A percentile compares a stretch with the other conserved stretches of the same genome.
These are phyloP conservation scores for Orchestes rusci DNA, from an alignment of 2,888 invertebrate genomes.

Conservation along the genomic window DNA sequence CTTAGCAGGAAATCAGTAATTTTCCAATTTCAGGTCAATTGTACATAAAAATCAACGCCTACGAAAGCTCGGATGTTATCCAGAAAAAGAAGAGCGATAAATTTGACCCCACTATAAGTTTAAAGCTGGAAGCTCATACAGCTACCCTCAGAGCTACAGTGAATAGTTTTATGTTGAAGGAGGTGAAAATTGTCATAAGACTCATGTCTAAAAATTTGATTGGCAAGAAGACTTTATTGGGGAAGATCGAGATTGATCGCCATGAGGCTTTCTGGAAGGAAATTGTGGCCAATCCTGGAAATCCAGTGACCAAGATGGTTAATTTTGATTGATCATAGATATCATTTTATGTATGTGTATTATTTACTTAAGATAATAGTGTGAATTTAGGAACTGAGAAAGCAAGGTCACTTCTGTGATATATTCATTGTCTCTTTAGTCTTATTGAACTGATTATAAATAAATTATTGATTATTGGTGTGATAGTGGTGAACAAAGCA, in stretches of 20 bases:
- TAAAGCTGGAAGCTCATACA: constrained; percentile 62
- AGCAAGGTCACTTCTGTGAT: no score
- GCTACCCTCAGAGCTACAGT: constrained; percentile 57
- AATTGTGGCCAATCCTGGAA: constrained; percentile 50
- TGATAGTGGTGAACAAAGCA: no score
- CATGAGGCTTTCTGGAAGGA: constrained; percentile 59
- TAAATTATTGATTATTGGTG: no score
- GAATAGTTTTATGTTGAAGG: constrained; percentile 54
- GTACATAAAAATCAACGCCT: constrained; percentile 70
- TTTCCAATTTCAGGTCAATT: constrained; percentile 51
- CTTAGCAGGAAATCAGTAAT: background rate
- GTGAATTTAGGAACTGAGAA: no score
- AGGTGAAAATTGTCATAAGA: constrained; percentile 59
- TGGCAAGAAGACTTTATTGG: constrained; percentile 61
- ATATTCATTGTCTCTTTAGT: no score
- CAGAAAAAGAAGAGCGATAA: constrained; percentile 62
- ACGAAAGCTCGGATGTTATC: constrained; percentile 53
- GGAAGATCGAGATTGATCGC: constrained; percentile 58
- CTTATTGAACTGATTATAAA: no score
- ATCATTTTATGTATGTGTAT: no score
- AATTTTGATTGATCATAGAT: no score
- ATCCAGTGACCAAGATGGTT: constrained; percentile 54
- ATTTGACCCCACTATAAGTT: constrained; percentile 69
- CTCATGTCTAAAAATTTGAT: constrained; percentile 60
- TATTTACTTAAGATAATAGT: no score